Percentiles rank a stretch among this genome's conserved stretches.
These are phyloP conservation scores for Perizoma flavofasciatum DNA, from an alignment of 2,888 invertebrate genomes.

Conservation along the genomic window DNA sequence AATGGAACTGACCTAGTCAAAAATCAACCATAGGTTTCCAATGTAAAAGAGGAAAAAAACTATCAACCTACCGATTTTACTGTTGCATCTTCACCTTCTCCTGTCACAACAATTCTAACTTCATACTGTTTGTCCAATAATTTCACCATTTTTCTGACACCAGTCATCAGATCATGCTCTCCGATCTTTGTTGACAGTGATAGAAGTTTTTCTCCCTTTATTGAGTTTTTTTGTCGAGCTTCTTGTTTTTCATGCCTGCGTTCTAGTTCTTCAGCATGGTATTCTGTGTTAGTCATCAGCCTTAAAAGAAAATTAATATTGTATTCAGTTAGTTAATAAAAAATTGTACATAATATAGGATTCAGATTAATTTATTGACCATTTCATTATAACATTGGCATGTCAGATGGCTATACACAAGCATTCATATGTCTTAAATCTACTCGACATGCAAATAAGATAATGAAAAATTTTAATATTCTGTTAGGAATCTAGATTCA, in stretches of 20 bases:
- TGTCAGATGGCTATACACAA: too few relatives aligned
- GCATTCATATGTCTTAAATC: too few relatives aligned
- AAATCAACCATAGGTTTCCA: too few relatives aligned
- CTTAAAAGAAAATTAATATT: conserved; percentile 50
- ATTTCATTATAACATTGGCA: too few relatives aligned
- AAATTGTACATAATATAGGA: too few relatives aligned
- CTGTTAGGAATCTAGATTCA: too few relatives aligned
- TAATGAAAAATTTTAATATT: too few relatives aligned
- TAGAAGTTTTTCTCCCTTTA: conserved; percentile 86
- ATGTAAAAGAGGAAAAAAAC: not conserved
- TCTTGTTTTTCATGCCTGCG: conserved; percentile 78
- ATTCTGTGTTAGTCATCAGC: conserved; percentile 87
- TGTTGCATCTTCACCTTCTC: conserved; percentile 66
- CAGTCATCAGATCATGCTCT: conserved; percentile 86
- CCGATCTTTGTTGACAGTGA: conserved; percentile 85
- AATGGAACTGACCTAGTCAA: too few relatives aligned
- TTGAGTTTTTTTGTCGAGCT: conserved; percentile 59
- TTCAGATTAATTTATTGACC: too few relatives aligned
- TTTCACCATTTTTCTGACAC: conserved; percentile 86
- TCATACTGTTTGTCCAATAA: conserved; percentile 87
- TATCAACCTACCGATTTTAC: conserved; percentile 52
- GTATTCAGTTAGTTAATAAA: not conserved
- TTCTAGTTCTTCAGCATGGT: conserved; percentile 84
- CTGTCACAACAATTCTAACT: conserved; percentile 84
- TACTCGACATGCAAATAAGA: too few relatives aligned